phyloP scores from a whole-genome alignment of 2,888 invertebrate species.

The Sthenelais limicola region DNA sequence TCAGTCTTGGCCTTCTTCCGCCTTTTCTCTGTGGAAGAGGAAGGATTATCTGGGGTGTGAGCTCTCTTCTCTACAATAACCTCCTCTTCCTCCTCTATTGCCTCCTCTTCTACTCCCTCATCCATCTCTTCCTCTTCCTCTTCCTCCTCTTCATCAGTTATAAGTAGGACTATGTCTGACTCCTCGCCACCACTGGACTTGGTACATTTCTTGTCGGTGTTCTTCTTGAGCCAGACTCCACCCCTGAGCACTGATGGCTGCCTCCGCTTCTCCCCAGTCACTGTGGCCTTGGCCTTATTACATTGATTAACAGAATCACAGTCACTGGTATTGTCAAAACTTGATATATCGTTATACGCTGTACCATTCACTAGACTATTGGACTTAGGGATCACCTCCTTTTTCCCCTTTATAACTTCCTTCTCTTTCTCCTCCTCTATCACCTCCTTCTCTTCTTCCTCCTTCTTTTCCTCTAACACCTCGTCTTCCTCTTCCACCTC shows the following conservation, averaged over 20 bases:
- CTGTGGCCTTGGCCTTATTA: no score
- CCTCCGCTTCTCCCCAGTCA: no score
- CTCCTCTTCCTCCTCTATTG: not conserved
- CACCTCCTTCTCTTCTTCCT: not conserved
- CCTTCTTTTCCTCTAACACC: slow-evolving; percentile 1
- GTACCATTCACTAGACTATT: not conserved
- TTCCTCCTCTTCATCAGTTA: slow-evolving; percentile 14
- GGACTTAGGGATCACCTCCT: not conserved
- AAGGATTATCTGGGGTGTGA: not conserved
- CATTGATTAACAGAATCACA: no score
- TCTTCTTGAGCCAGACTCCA: no score
- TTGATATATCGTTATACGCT: no score
- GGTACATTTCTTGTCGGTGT: no score
- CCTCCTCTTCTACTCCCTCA: slow-evolving; percentile 4
- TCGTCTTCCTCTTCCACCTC: no score
- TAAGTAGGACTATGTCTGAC: slow-evolving; percentile 10
- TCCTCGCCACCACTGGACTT: slow-evolving; percentile 31
- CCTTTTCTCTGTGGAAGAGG: slow-evolving; percentile 17
- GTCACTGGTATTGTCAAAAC: no score
- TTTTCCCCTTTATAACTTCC: slow-evolving; percentile 1
- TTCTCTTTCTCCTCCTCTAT: not conserved
- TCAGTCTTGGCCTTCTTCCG: no score
- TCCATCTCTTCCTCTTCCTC: slow-evolving; percentile 16
- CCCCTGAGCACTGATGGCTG: no score
- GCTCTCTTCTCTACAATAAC: not conserved